Evolutionary conservation across 1,140 invertebrate genomes (phyloP).

Genomic region (Rhopalosiphum maidis): DNA sequence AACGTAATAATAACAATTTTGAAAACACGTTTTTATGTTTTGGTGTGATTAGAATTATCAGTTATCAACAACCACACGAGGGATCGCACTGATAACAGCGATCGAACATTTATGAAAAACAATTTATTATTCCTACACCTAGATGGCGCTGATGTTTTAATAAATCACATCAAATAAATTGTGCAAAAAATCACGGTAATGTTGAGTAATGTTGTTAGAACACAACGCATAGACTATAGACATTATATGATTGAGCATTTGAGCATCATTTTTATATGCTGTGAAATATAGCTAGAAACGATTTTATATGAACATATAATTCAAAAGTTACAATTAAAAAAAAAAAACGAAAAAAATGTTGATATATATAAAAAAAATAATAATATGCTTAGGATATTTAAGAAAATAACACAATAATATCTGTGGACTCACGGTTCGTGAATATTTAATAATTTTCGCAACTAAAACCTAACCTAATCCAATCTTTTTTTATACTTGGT

Average conservation of each 20-base stretch:
- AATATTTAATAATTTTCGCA: too few species aligned
- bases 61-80: neutral
- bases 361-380: too few species aligned
- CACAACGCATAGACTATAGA: too few species aligned
- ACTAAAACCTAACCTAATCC: too few species aligned
- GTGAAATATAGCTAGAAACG: neutral
- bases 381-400: too few species aligned
- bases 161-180: neutral
- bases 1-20: neutral
- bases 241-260: too few species aligned
- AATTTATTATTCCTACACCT: neutral
- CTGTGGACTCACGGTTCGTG: too few species aligned
- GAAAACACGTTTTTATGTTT: constrained; percentile 49
- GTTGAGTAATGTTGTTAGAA: too few species aligned
- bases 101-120: neutral
- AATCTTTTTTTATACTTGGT: too few species aligned
- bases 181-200: too few species aligned
- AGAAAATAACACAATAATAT: too few species aligned
- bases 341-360: too few species aligned
- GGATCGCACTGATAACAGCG: neutral
- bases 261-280: neutral
- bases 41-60: constrained; percentile 27
- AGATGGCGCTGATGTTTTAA: neutral
- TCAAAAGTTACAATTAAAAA: neutral
- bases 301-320: neutral